Evolutionary conservation across 2,888 invertebrate genomes (phyloP).

Genomic region (Dasysyrphus tricinctus): DNA sequence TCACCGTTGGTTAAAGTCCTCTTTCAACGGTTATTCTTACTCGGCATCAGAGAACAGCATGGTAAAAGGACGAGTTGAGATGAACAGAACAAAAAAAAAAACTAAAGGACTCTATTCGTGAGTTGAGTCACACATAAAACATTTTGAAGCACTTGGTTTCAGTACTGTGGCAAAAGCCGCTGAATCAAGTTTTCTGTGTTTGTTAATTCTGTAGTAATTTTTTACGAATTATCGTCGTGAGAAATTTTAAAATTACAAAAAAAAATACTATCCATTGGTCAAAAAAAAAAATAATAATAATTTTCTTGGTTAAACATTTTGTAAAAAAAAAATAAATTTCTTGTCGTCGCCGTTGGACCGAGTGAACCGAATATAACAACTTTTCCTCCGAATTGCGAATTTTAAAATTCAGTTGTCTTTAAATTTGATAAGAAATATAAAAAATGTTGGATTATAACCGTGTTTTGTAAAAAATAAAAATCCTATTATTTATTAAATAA

Average conservation of each 20-base stretch:
- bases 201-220: constrained; percentile 69
- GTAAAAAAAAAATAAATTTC: background rate
- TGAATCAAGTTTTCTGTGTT: constrained; percentile 73
- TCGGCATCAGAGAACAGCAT: constrained; percentile 25
- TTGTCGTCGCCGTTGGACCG: background rate
- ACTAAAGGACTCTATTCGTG: constrained; percentile 49
- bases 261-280: background rate
- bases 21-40: constrained; percentile 54
- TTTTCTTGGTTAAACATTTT: background rate
- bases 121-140: constrained; percentile 73
- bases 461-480: constrained; percentile 4
- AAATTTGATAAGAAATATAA: background rate
- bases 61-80: constrained; percentile 7
- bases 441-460: background rate
- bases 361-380: background rate
- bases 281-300: background rate
- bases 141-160: constrained; percentile 58
- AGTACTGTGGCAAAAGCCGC: constrained; percentile 75
- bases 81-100: constrained; percentile 12
- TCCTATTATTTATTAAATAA: background rate
- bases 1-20: constrained; percentile 51
- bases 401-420: background rate
- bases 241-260: constrained; percentile 25
- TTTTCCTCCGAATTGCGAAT: too few relatives aligned
- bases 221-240: constrained; percentile 72